These are phyloP conservation scores for Batillaria attramentaria DNA, from an alignment of 1,140 invertebrate genomes.

Conservation along the genomic window DNA sequence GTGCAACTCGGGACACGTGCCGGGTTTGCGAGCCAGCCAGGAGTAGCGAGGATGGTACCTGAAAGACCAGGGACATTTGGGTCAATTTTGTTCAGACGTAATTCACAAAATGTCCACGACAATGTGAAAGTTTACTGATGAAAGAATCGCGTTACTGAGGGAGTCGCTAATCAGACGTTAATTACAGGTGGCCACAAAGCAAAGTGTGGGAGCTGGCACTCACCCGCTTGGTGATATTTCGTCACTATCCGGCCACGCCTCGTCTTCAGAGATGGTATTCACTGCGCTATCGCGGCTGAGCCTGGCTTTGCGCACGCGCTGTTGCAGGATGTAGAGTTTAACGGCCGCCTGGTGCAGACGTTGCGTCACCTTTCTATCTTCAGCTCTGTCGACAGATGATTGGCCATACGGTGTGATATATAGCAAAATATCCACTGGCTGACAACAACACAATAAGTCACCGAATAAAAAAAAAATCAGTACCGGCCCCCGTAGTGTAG, in stretches of 20 bases:
- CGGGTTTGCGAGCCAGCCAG: neutral
- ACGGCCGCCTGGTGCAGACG: conserved; percentile 42
- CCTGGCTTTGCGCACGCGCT: conserved; percentile 5
- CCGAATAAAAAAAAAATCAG: neutral
- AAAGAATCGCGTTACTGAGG: neutral
- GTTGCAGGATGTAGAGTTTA: conserved; percentile 39
- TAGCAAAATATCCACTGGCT: neutral
- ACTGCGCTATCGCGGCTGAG: conserved; percentile 41
- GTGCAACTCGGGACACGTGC: neutral
- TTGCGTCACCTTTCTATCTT: conserved; percentile 41
- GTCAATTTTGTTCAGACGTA: neutral
- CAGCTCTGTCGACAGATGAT: conserved; percentile 24
- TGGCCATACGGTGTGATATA: neutral
- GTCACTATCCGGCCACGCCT: neutral
- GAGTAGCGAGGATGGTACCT: neutral
- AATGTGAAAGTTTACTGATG: neutral
- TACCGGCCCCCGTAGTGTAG: no score
- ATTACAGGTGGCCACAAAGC: neutral
- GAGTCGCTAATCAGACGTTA: neutral
- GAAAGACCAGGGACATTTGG: neutral
- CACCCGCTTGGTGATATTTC: neutral
- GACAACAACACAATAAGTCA: no score
- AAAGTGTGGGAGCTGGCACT: neutral
- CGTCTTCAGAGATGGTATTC: conserved; percentile 43
- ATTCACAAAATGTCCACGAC: no score